Conservation (phyloP, 2,888 invertebrate genomes). For the Diadegma fenestrale region DNA sequence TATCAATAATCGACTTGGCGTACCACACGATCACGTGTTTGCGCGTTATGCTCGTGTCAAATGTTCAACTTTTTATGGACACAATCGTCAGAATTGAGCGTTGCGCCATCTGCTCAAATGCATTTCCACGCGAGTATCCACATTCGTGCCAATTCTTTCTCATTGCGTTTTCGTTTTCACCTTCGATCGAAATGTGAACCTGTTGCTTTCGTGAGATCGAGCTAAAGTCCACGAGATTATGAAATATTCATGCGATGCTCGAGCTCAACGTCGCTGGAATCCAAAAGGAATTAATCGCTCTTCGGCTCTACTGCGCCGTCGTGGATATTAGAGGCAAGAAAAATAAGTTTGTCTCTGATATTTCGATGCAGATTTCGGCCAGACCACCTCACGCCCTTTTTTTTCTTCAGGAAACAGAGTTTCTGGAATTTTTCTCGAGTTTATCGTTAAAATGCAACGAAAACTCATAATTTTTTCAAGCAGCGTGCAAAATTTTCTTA, state of each 20-base stretch:
- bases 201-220: not conserved
- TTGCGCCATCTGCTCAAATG: slow-evolving; percentile 21
- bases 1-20: not conserved
- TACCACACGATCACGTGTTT: not conserved
- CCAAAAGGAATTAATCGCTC: not conserved
- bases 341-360: not conserved
- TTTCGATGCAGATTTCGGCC: not conserved
- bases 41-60: slow-evolving; percentile 24
- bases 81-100: slow-evolving; percentile 39
- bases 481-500: too few relatives aligned
- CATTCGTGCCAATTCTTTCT: slow-evolving; percentile 13
- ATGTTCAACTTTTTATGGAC: slow-evolving; percentile 14
- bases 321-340: not conserved
- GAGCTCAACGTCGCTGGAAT: not conserved
- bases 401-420: not conserved
- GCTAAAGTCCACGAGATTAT: not conserved
- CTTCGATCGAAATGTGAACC: slow-evolving; percentile 12
- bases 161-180: slow-evolving; percentile 17
- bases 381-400: not conserved
- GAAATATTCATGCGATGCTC: not conserved
- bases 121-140: not conserved
- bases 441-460: too few relatives aligned
- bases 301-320: not conserved
- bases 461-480: too few relatives aligned
- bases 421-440: too few relatives aligned